Percentiles rank a stretch among this genome's conserved stretches.
phyloP scores from a whole-genome alignment of 2,888 invertebrate genomes.

The Pristionchus exspectatus region DNA sequence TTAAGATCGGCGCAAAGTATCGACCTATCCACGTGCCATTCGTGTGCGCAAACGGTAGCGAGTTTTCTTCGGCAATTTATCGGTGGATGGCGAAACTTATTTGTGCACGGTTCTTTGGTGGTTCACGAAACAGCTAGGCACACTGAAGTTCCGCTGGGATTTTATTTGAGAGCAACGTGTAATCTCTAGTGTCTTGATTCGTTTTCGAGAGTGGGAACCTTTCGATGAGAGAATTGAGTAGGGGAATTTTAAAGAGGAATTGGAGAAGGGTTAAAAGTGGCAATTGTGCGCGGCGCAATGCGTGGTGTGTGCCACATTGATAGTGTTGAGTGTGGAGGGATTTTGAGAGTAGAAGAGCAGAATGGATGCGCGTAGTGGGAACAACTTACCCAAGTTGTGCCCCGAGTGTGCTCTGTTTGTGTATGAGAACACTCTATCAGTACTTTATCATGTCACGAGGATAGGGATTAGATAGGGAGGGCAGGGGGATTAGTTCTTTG shows the following conservation, averaged over 20 bases:
- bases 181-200: not conserved
- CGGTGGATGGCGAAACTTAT: not conserved
- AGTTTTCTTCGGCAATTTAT: not conserved
- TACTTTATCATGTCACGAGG: not conserved
- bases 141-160: not conserved
- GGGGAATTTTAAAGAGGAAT: too few species aligned
- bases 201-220: not conserved
- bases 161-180: not conserved
- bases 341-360: not conserved
- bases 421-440: not conserved
- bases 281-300: slow-evolving; percentile 2
- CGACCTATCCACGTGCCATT: not conserved
- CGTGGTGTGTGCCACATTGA: not conserved
- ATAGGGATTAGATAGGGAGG: not conserved
- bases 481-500: not conserved
- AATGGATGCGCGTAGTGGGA: not conserved
- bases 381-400: not conserved
- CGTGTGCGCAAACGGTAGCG: not conserved
- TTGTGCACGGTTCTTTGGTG: not conserved
- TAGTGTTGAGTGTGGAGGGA: slow-evolving; percentile 22
- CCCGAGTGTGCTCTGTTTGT: not conserved
- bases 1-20: not conserved
- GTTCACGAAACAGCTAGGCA: not conserved
- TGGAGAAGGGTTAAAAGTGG: not conserved
- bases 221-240: not conserved